Evolutionary conservation across 2,888 invertebrate species (phyloP), one percentile per base, ranked within the genome.

Genomic region (Apotomis capreana): DNA sequence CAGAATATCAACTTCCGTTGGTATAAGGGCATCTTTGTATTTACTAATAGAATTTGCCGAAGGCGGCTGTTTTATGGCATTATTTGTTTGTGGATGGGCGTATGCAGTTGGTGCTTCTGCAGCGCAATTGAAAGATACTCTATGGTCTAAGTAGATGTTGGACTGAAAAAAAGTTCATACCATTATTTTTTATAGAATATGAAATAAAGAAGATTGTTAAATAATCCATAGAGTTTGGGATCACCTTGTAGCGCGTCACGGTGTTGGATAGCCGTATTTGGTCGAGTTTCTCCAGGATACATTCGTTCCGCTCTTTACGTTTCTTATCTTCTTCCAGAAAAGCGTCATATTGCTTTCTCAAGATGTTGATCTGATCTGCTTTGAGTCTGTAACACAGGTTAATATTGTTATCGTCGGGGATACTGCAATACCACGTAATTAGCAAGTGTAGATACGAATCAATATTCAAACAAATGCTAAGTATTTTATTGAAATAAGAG

Each of bases 321-420:
- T 87, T 91, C 76, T 89, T 92, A 75, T 93, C 93, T 70, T 94
- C 92, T 76, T 89, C 91, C 68, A 93, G 81, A 77, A 92, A 90
- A 15, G 86, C 83, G 73, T 93, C 93, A 82, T 92, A 94, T 80
- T 90, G 87, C 78, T 92, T 90, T 74, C 88, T 83, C 46, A 93
- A 74, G 6, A 83, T 82, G 75, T 89, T 89, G 26, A 93, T 87
- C 40, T 88, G 88, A 36, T 90, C 90, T 4, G 89, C 85, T 82
- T 86, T 91, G 40, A 84, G 71, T 82, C 93, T 92, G 81, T 52
- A 86, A 84, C 40, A 13, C 46, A 60, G 69, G 69, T 40, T 51
- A 36, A 51, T n/a, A n/a, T n/a, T n/a, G n/a, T n/a, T n/a, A n/a
- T n/a, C n/a, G n/a, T n/a, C n/a, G n/a, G n/a, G n/a, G n/a, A n/a